phyloP scores from a whole-genome alignment of 2,888 invertebrate genomes.

The Aphodius sticticus region DNA sequence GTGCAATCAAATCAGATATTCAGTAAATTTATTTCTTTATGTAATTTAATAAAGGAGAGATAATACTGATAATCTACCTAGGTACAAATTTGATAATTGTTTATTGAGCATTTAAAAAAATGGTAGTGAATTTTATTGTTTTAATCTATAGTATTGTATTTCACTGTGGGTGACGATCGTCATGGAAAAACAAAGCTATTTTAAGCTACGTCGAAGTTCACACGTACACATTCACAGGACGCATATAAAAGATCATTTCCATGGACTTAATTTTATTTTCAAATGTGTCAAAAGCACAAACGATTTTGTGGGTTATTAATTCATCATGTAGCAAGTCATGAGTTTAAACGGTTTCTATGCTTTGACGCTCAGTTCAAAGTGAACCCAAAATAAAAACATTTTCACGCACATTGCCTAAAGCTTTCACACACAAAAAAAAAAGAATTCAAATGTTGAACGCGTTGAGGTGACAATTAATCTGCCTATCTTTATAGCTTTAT shows the following conservation, averaged over 20 bases:
- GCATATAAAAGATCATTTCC: neutral
- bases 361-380: neutral
- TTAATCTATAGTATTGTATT: neutral
- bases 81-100: neutral
- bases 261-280: neutral
- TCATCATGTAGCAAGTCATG: neutral
- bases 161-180: neutral
- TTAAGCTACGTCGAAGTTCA: neutral
- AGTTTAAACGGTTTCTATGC: neutral
- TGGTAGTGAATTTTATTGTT: neutral
- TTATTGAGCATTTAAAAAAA: neutral
- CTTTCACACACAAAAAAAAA: neutral
- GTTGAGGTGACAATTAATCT: neutral
- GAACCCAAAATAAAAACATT: no score
- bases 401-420: neutral
- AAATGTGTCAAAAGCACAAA: neutral
- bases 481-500: neutral
- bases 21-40: no score
- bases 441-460: neutral
- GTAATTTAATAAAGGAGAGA: no score
- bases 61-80: neutral
- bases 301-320: neutral
- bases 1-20: no score
- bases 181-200: neutral
- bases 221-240: neutral